A percentile compares a stretch with the other conserved stretches of the same genome.
phyloP scores from a whole-genome alignment of 2,797 vertebrate species.

The Fringilla coelebs region DNA sequence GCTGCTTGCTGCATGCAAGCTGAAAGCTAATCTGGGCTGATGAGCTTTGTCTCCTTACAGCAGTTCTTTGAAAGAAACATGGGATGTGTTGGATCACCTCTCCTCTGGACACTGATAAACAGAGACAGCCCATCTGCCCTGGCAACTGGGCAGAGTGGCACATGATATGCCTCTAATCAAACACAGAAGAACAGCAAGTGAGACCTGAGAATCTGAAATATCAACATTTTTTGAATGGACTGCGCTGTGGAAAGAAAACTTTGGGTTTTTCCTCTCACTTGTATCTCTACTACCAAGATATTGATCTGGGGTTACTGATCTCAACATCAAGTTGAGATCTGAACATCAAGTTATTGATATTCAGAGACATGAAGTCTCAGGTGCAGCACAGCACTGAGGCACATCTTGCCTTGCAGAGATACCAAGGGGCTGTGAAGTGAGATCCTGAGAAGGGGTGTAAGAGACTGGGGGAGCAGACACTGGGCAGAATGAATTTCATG shows the following conservation, averaged over 20 bases:
- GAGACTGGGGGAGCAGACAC: not conserved
- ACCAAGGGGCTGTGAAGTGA: not conserved
- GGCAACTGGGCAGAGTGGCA: not conserved
- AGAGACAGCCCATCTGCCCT: not conserved
- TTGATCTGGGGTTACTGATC: not conserved
- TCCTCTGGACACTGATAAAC: not conserved
- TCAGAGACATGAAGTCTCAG: not conserved
- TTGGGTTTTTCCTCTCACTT: not conserved
- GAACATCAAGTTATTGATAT: not conserved
- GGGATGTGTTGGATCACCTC: not conserved
- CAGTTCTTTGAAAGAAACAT: not conserved
- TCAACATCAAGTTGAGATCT: not conserved
- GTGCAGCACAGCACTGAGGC: not conserved
- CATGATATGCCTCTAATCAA: not conserved
- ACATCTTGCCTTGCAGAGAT: not conserved
- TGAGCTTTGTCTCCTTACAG: rapidly evolving
- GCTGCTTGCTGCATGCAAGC: not conserved
- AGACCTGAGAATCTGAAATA: not conserved
- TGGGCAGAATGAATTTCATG: not conserved
- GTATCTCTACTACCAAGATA: not conserved
- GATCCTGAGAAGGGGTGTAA: not conserved
- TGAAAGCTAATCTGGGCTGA: not conserved
- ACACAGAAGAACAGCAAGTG: not conserved
- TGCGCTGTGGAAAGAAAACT: not conserved
- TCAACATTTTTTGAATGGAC: not conserved